phyloP scores from a whole-genome alignment of 2,888 invertebrate species.

The Stegophylla sp. region DNA sequence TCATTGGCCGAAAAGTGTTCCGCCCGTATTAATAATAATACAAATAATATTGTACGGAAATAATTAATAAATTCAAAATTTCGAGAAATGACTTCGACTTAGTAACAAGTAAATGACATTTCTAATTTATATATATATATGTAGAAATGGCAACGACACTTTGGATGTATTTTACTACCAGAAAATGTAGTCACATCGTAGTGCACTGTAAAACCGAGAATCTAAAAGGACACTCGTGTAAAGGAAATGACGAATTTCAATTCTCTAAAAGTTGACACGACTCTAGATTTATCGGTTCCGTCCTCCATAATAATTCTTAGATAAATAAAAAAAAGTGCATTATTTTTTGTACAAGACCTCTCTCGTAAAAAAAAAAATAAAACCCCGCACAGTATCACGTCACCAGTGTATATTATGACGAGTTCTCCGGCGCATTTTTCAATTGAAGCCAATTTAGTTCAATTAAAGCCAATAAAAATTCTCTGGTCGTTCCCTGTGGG shows the following conservation, averaged over 20 bases:
- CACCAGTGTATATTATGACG: constrained; percentile 12
- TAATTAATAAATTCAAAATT: too few species aligned
- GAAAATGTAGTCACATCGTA: too few species aligned
- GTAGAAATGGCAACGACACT: too few species aligned
- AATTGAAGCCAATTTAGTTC: constrained; percentile 59
- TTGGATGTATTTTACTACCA: too few species aligned
- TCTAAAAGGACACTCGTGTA: too few species aligned
- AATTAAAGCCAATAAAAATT: constrained; percentile 60
- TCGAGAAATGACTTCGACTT: too few species aligned
- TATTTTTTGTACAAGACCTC: constrained; percentile 19
- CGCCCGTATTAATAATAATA: too few species aligned
- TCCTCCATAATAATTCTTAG: background rate
- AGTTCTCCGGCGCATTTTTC: constrained; percentile 40
- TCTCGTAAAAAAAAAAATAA: constrained; percentile 23
- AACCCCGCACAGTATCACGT: constrained; percentile 54
- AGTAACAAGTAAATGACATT: too few species aligned
- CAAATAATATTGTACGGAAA: too few species aligned
- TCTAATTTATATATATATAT: too few species aligned
- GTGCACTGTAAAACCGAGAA: too few species aligned
- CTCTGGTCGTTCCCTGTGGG: constrained; percentile 58
- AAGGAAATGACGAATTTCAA: background rate
- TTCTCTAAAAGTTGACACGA: background rate
- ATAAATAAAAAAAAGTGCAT: constrained; percentile 7
- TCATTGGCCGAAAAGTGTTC: too few species aligned
- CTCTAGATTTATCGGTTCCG: background rate